Base-by-base conservation (phyloP, 2,888 invertebrate genomes). In the Hetaerina titia region DNA sequence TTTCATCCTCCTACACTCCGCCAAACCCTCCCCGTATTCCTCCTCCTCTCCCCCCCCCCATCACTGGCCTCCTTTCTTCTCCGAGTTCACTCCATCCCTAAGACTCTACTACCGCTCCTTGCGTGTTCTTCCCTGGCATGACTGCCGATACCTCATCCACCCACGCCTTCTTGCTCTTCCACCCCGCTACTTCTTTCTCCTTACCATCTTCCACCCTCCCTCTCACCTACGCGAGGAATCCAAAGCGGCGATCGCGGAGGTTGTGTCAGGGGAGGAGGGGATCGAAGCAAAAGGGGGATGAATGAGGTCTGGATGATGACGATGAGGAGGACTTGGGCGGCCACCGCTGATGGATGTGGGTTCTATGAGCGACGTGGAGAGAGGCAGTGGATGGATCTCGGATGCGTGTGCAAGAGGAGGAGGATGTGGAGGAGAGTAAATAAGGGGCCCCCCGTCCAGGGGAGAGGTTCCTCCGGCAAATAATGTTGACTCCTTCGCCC, bases 381-480 rank as follows among this genome's bases (percentile, higher is more conserved):
- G 69, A 45, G 45, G 45, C 2, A 45, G 45, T 45, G 22, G n/a
- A 22, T 17, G n/a, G 5, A 81, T 81, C 81, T 31, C 31, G 25
- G 25, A 25, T 9, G 81, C 22, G 81, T 81, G 25, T 81, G 81
- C 81, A 81, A 15, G 4, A 13, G 81, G 81, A 81, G 17, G 69
- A 81, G 31, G 81, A 13, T 81, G 81, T 81, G 31, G 31, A 13
- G n/a, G 74, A 25, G 74, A 25, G 81, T 13, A 31, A 81, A 81
- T 81, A 81, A 25, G 81, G 81, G 81, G 31, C 60, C 11, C 17
- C 60, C 60, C 60, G 60, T 60, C 81, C 81, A 31, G 69, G 22
- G 92, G 56, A 92, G 45, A 90, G 90, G 92, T 92, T 69, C 92
- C 90, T 69, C 92, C 92, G 92, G 92, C 92, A 92, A 92, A 92